Evolutionary conservation across 1,140 invertebrate species (phyloP).

Genomic region (Diuraphis noxia): DNA sequence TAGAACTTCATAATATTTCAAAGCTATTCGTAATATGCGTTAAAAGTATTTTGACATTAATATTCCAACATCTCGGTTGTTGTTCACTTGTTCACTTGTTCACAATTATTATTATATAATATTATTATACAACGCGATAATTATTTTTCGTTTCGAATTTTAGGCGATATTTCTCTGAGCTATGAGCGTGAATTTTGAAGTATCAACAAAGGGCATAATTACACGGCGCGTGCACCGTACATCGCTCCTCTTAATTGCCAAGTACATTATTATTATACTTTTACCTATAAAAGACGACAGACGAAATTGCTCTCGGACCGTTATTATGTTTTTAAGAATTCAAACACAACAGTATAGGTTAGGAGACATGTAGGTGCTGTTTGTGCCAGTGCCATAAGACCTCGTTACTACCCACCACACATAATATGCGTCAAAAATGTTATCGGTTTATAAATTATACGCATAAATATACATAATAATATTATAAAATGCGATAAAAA

Average conservation of each 20-base stretch:
- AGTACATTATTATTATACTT: neutral
- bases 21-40: neutral
- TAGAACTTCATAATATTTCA: neutral
- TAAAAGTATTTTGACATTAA: constrained; percentile 4
- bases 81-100: too few species aligned
- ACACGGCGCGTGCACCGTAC: neutral
- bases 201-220: neutral
- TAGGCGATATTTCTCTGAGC: neutral
- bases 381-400: neutral
- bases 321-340: neutral
- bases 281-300: neutral
- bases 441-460: neutral
- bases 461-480: neutral
- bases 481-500: neutral
- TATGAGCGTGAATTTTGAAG: neutral
- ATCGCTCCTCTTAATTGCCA: neutral
- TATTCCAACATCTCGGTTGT: neutral
- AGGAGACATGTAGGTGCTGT: neutral
- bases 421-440: neutral
- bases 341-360: neutral
- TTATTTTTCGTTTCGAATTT: neutral
- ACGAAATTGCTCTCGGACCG: neutral
- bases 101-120: too few species aligned
- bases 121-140: neutral
- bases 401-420: neutral